Evolutionary conservation across 2,113 vertebrate species (phyloP).

Genomic region (Ascaphus truei): DNA sequence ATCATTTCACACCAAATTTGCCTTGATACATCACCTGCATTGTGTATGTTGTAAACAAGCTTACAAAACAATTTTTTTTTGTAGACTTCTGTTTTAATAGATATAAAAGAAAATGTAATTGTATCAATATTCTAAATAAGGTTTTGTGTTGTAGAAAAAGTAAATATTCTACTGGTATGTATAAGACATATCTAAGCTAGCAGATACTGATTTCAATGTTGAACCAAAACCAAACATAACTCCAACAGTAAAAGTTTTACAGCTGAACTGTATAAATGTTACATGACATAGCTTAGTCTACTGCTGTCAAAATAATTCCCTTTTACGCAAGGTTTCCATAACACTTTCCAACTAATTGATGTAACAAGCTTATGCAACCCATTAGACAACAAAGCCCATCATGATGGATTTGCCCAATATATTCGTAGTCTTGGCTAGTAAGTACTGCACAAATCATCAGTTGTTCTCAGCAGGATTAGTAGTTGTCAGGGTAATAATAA

Average conservation of each 20-base stretch:
- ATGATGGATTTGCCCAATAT: constrained; percentile 19
- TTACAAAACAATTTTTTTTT: no score
- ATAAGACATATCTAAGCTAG: no score
- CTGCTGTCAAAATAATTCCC: constrained; percentile 9
- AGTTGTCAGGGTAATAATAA: constrained; percentile 30
- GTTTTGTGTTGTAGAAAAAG: no score
- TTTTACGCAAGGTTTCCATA: constrained; percentile 12
- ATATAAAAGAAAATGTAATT: no score
- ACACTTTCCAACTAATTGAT: constrained; percentile 27
- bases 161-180: no score
- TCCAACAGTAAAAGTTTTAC: constrained; percentile 3
- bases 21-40: no score
- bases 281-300: constrained; percentile 23
- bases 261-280: background rate
- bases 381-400: constrained; percentile 12
- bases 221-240: background rate
- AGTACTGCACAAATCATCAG: constrained; percentile 20
- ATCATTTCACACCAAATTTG: no score
- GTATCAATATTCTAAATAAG: no score
- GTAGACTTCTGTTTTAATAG: no score
- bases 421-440: background rate
- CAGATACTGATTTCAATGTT: no score
- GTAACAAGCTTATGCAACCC: constrained; percentile 22
- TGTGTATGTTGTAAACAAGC: no score
- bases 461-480: constrained; percentile 19